These are phyloP conservation scores for Erpetoichthys calabaricus DNA, from an alignment of 2,797 vertebrate species.

Conservation along the genomic window DNA sequence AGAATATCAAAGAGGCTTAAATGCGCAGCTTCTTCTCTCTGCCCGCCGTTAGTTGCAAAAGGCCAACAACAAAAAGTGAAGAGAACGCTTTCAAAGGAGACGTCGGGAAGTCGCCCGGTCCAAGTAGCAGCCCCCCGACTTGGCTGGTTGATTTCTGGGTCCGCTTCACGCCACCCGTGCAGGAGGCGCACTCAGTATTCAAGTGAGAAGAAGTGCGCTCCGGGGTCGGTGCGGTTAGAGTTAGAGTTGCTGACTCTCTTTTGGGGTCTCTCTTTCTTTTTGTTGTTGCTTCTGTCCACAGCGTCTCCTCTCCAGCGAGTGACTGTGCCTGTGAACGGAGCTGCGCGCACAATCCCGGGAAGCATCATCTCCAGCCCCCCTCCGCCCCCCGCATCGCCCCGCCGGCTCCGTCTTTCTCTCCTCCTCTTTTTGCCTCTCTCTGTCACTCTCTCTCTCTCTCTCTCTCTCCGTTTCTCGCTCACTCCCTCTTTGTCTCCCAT, in stretches of 20 bases:
- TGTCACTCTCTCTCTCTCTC: neutral
- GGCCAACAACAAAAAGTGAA: no score
- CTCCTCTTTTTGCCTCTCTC: constrained; percentile 4
- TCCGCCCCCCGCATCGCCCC: constrained; percentile 1
- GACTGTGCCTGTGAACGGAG: constrained; percentile 16
- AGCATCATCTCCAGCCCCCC: constrained; percentile 1
- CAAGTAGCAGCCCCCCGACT: no score
- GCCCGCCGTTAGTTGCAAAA: no score
- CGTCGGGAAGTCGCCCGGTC: no score
- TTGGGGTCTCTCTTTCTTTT: constrained; percentile 2
- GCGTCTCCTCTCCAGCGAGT: constrained; percentile 4
- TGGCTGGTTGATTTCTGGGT: no score
- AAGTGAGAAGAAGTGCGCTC: no score
- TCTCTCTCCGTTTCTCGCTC: constrained; percentile 2
- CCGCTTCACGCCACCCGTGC: no score
- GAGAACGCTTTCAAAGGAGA: no score
- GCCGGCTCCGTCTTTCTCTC: neutral
- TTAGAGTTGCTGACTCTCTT: neutral
- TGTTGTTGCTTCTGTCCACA: constrained; percentile 13
- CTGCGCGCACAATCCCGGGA: constrained; percentile 6
- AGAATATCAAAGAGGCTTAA: no score
- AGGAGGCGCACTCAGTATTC: no score
- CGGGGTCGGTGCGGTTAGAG: no score
- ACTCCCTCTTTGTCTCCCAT: neutral
- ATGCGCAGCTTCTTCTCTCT: no score